phyloP scores from a whole-genome alignment of 2,888 invertebrate genomes.

The Eutolmus rufibarbis region DNA sequence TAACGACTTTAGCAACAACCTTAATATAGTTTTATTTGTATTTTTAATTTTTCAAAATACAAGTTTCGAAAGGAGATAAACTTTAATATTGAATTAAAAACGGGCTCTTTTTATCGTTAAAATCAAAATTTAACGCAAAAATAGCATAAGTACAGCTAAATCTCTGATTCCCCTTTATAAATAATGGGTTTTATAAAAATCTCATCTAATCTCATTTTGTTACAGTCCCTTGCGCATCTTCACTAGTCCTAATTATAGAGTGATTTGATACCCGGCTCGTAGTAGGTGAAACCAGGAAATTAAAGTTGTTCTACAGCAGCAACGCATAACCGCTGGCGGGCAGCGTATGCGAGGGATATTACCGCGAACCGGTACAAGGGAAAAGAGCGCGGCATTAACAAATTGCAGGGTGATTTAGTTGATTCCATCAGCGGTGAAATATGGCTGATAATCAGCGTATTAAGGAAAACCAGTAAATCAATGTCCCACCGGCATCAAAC shows the following conservation, averaged over 20 bases:
- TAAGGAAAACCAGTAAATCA: conserved; percentile 29
- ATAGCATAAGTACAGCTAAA: no score
- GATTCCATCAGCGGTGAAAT: conserved; percentile 3
- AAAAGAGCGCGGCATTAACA: not conserved
- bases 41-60: no score
- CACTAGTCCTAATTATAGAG: not conserved
- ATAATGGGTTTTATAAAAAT: no score
- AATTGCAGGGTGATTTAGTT: conserved; percentile 4
- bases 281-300: not conserved
- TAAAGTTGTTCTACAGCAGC: not conserved
- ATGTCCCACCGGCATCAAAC: conserved; percentile 6
- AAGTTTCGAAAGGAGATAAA: no score
- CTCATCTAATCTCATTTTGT: no score
- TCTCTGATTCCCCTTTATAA: no score
- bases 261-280: not conserved
- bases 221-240: not conserved
- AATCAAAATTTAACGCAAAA: no score
- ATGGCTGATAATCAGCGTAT: conserved; percentile 13
- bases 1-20: no score
- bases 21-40: no score
- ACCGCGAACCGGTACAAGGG: not conserved
- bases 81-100: no score
- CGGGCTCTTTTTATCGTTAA: no score
- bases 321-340: not conserved
- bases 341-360: not conserved